Conservation (phyloP, 2,888 invertebrate genomes). For the Metopia argyrocephala region DNA sequence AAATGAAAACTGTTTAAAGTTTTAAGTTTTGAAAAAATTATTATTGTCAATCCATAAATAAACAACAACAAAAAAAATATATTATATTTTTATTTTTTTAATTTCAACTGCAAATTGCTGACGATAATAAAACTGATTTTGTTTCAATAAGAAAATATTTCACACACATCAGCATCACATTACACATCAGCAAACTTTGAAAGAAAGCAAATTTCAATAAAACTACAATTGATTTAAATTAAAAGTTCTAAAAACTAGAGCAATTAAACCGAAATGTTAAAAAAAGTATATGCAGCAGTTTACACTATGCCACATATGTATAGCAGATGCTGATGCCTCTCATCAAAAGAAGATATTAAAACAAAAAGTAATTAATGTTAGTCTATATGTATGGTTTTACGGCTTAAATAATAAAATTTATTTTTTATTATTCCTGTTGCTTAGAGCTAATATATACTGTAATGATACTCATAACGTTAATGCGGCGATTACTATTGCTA, state of each 20-base stretch:
- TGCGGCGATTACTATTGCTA: slow-evolving; percentile 19
- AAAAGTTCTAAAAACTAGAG: slow-evolving; percentile 9
- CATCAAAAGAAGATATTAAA: neutral
- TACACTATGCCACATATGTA: slow-evolving; percentile 17
- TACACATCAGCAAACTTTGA: too few species aligned
- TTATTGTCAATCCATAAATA: too few species aligned
- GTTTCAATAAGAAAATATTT: too few species aligned
- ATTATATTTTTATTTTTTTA: too few species aligned
- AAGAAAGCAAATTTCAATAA: too few species aligned
- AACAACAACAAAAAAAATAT: too few species aligned
- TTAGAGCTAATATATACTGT: slow-evolving; percentile 32
- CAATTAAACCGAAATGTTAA: slow-evolving; percentile 32
- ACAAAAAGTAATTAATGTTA: slow-evolving; percentile 28
- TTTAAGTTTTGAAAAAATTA: too few species aligned
- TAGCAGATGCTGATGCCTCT: slow-evolving; percentile 5
- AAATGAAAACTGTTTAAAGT: too few species aligned
- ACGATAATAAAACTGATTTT: too few species aligned
- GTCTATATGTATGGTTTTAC: slow-evolving; percentile 9
- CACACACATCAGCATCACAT: too few species aligned
- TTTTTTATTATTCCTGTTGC: slow-evolving; percentile 40
- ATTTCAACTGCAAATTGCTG: too few species aligned
- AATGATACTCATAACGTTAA: neutral
- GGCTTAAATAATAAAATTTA: slow-evolving; percentile 45
- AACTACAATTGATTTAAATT: slow-evolving; percentile 50
- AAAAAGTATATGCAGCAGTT: slow-evolving; percentile 28